Percentiles rank a stretch among this genome's conserved stretches.
Evolutionary conservation across 2,113 vertebrate species (phyloP).

Genomic region (Nettapus auritus): DNA sequence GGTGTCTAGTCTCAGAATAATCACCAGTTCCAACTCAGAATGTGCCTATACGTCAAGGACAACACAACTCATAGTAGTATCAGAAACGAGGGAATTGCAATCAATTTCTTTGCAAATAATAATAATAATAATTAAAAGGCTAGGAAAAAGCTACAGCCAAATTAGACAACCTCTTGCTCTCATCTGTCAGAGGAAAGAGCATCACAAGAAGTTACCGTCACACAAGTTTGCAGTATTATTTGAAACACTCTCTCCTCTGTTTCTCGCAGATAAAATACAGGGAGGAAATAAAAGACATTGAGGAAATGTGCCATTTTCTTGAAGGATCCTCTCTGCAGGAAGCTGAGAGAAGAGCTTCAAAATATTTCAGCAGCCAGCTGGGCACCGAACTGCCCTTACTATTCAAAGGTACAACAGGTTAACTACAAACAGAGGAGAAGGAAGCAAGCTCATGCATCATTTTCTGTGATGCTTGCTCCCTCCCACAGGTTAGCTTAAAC

Average conservation of each 20-base stretch:
- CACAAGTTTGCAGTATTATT: neutral
- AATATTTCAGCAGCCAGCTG: neutral
- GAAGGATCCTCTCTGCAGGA: conserved; percentile 51
- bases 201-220: neutral
- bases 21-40: neutral
- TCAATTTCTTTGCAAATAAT: neutral
- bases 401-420: conserved; percentile 54
- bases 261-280: conserved; percentile 10
- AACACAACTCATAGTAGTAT: neutral
- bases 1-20: neutral
- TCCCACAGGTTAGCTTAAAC: neutral
- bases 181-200: neutral
- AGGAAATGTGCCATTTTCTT: conserved; percentile 37
- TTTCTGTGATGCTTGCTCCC: neutral
- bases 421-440: neutral
- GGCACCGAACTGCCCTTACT: neutral
- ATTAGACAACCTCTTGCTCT: neutral
- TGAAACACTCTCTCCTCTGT: neutral
- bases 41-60: neutral
- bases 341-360: conserved; percentile 20
- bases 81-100: neutral
- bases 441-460: accelerated
- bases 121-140: neutral
- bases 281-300: neutral
- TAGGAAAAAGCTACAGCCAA: neutral